Conservation (phyloP, 2,888 invertebrate genomes). For the Sminthurinus aureus region DNA sequence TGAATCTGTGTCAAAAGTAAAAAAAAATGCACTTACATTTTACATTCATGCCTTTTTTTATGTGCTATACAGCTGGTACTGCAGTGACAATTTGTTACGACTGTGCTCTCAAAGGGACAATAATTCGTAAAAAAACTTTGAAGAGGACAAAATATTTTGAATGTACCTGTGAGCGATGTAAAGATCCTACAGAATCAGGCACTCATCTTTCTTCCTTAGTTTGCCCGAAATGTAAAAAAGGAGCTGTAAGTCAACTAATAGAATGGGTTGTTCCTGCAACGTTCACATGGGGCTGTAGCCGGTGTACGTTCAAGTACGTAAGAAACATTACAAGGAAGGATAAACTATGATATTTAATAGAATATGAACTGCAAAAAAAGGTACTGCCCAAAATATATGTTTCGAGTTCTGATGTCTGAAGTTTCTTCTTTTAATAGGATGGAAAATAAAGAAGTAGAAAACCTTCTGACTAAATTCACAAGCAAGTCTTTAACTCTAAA, state of each 20-base stretch:
- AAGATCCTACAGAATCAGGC: slow-evolving; percentile 54
- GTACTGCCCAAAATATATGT: no score
- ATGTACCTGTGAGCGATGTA: slow-evolving; percentile 54
- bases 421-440: slow-evolving; percentile 27
- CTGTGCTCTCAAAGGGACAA: slow-evolving; percentile 54
- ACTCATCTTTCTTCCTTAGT: slow-evolving; percentile 55
- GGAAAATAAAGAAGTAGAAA: slow-evolving; percentile 41
- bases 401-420: no score
- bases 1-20: no score
- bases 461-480: slow-evolving; percentile 44
- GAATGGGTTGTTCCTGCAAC: slow-evolving; percentile 39
- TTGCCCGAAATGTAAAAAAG: slow-evolving; percentile 54
- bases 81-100: slow-evolving; percentile 56
- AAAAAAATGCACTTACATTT: no score
- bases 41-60: no score
- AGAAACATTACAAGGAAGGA: background rate
- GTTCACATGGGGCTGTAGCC: slow-evolving; percentile 33
- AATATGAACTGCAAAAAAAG: no score
- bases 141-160: slow-evolving; percentile 56
- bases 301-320: slow-evolving; percentile 30
- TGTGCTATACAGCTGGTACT: no score
- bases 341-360: background rate
- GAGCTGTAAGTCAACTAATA: slow-evolving; percentile 40
- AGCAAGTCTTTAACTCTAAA: slow-evolving; percentile 39
- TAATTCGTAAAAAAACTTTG: slow-evolving; percentile 44